These are phyloP conservation scores for Mylabris sibirica DNA, from an alignment of 2,888 invertebrate genomes.

Conservation along the genomic window DNA sequence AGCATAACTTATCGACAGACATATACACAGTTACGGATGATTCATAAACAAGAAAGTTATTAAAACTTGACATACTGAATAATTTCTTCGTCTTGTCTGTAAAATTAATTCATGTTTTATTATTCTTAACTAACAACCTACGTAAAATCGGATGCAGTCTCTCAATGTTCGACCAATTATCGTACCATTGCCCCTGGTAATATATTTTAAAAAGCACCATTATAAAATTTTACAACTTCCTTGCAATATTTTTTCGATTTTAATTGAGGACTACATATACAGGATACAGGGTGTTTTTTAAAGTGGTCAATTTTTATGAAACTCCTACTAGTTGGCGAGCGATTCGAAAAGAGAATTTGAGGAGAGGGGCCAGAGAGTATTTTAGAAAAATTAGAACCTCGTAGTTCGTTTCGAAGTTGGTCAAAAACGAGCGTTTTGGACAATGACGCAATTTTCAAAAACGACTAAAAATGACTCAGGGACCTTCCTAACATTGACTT, in stretches of 20 bases:
- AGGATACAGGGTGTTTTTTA: too few species aligned
- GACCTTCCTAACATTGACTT: too few species aligned
- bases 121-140: neutral
- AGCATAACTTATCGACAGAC: neutral
- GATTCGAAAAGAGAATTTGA: too few species aligned
- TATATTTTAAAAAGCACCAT: neutral
- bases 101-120: neutral
- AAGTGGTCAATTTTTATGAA: too few species aligned
- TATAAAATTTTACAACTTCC: neutral
- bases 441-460: too few species aligned
- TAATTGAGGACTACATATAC: too few species aligned
- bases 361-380: too few species aligned
- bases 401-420: too few species aligned
- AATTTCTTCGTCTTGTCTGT: neutral
- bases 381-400: too few species aligned
- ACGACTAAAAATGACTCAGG: too few species aligned
- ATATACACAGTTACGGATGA: neutral
- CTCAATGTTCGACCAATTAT: neutral
- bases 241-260: neutral
- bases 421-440: too few species aligned
- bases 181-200: neutral
- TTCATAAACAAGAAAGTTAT: neutral
- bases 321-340: too few species aligned
- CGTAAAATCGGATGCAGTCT: constrained; percentile 7
- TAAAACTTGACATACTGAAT: neutral